phyloP scores from a whole-genome alignment of 2,797 vertebrate species.

The Coregonus sp. region DNA sequence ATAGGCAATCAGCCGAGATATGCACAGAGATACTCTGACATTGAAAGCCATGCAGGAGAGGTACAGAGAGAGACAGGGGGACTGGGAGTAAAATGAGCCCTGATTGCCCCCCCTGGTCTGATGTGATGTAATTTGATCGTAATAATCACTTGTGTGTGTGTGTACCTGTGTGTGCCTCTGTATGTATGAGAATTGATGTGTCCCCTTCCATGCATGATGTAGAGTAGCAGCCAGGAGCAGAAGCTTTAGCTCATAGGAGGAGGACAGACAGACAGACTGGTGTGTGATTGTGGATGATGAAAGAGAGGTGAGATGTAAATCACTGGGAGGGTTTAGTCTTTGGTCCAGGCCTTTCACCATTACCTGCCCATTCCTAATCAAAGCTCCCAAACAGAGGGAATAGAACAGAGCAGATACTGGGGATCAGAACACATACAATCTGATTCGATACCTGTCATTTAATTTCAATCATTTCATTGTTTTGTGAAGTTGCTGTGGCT shows the following conservation, averaged over 20 bases:
- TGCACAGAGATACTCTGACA: not conserved
- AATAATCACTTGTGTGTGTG: not conserved
- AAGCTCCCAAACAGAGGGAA: no score
- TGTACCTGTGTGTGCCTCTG: not conserved
- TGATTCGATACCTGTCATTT: not conserved
- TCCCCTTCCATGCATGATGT: not conserved
- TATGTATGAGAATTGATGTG: not conserved
- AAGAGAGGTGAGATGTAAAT: not conserved
- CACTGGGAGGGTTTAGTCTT: not conserved
- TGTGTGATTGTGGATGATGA: not conserved
- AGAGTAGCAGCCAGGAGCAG: not conserved
- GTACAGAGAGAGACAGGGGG: not conserved
- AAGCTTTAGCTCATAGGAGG: no score
- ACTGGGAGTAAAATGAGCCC: no score
- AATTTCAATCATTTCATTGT: not conserved
- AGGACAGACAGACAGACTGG: not conserved
- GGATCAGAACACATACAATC: not conserved
- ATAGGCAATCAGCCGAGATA: not conserved
- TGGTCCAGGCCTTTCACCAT: not conserved
- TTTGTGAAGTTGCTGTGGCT: not conserved
- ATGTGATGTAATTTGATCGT: not conserved
- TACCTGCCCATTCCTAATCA: not conserved
- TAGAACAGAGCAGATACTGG: no score
- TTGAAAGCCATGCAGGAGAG: not conserved
- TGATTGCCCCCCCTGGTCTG: not conserved